Percentiles rank a stretch among this genome's conserved stretches.
Evolutionary conservation across 1,140 invertebrate species (phyloP).

Genomic region (Pollicipes pollicipes): DNA sequence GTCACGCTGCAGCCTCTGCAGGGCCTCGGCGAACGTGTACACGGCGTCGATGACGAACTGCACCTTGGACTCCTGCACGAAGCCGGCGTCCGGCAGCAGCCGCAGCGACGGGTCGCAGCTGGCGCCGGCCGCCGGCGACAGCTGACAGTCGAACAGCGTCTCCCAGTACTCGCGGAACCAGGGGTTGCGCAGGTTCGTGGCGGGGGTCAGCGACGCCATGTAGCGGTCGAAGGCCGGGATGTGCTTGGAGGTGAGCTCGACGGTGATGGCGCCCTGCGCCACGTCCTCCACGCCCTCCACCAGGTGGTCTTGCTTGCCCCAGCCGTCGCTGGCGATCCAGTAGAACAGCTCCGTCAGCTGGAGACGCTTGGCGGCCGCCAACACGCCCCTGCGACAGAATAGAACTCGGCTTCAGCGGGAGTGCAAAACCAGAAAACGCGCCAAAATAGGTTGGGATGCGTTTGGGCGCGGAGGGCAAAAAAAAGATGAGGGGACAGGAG

Average conservation of each 20-base stretch:
- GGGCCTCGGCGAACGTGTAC: constrained; percentile 61
- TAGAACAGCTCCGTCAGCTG: constrained; percentile 32
- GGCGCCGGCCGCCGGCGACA: no score
- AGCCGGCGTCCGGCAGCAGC: constrained; percentile 12
- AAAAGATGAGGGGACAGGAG: no score
- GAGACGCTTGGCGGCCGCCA: constrained; percentile 28
- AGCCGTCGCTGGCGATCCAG: constrained; percentile 56
- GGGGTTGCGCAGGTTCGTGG: constrained; percentile 40
- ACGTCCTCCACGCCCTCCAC: constrained; percentile 48
- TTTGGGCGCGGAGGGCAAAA: no score
- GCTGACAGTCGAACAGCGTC: constrained; percentile 36
- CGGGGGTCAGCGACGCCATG: constrained; percentile 43
- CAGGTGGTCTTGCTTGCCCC: constrained; percentile 52
- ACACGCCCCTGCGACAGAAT: constrained; percentile 27
- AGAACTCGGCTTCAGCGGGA: no score
- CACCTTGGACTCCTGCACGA: constrained; percentile 28
- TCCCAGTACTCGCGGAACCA: constrained; percentile 70
- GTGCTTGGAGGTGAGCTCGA: no score
- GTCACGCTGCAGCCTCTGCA: constrained; percentile 41
- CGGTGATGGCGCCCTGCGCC: constrained; percentile 56
- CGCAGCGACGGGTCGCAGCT: no score
- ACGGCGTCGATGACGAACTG: constrained; percentile 82
- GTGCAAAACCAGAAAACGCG: no score
- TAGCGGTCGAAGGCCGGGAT: no score
- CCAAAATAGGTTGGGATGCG: no score